Conservation (phyloP, 2,113 vertebrate genomes). For the Rostratula benghalensis region DNA sequence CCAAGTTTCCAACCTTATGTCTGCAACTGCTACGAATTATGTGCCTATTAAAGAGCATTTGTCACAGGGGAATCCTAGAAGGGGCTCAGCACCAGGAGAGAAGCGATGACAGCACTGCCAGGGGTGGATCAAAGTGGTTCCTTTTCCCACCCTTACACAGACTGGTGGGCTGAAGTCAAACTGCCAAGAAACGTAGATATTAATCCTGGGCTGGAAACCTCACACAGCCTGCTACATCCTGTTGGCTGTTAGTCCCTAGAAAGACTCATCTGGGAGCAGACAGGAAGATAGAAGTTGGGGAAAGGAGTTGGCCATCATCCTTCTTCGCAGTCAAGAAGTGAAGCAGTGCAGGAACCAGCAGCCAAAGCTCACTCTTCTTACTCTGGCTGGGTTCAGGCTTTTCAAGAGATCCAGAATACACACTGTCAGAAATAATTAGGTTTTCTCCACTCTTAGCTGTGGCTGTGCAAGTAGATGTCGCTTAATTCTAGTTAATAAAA, state of each 20-base stretch:
- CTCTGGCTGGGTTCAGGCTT: fast-evolving
- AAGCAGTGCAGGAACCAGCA: neutral
- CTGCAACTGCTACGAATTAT: neutral
- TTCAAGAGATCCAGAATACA: neutral
- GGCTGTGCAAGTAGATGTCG: neutral
- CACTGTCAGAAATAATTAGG: neutral
- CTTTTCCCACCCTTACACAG: neutral
- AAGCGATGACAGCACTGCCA: neutral
- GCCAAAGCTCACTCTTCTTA: neutral
- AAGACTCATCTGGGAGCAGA: neutral
- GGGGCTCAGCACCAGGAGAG: neutral
- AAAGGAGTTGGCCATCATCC: neutral
- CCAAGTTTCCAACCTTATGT: neutral
- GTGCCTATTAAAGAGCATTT: neutral
- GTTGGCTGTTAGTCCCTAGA: constrained; percentile 44
- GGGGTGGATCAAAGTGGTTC: neutral
- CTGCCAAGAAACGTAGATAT: neutral
- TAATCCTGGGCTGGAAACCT: constrained; percentile 4
- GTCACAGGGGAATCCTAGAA: neutral
- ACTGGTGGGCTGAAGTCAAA: neutral
- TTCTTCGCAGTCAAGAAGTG: neutral
- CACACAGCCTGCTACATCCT: neutral
- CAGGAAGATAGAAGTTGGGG: neutral
- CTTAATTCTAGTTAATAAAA: neutral
- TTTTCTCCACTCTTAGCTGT: neutral